Percentiles rank a stretch among this genome's conserved stretches.
These are phyloP conservation scores for Cotesia glomerata DNA, from an alignment of 1,140 invertebrate species.

Conservation along the genomic window DNA sequence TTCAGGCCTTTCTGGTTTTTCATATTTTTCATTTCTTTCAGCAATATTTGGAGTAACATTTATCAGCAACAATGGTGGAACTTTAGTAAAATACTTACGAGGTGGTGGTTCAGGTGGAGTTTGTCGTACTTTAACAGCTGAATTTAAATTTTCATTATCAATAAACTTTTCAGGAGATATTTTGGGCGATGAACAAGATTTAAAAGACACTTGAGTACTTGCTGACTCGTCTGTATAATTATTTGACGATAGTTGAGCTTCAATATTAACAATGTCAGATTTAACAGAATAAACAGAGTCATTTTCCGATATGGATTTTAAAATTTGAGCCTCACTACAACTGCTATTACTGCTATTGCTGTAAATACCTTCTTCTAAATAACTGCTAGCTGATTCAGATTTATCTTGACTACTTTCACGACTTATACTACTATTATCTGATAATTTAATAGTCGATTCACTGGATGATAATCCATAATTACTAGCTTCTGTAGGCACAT, in stretches of 20 bases:
- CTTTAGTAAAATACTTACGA: constrained; percentile 56
- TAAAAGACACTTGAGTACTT: background rate
- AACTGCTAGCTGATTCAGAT: constrained; percentile 37
- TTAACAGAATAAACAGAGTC: constrained; percentile 22
- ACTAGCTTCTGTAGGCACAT: constrained; percentile 6
- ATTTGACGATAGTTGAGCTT: background rate
- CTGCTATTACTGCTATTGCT: constrained; percentile 34
- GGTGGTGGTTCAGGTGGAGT: constrained; percentile 63
- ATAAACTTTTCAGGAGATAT: background rate
- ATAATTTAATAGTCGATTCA: constrained; percentile 1
- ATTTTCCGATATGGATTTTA: background rate
- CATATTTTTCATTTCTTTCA: too few relatives aligned
- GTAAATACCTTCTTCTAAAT: constrained; percentile 35
- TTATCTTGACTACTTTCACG: constrained; percentile 36
- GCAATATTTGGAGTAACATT: too few relatives aligned
- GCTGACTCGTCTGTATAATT: background rate
- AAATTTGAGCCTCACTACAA: constrained; percentile 31
- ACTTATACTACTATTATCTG: constrained; percentile 25
- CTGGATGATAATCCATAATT: constrained; percentile 13
- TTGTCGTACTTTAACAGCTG: constrained; percentile 35
- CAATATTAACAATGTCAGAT: constrained; percentile 38
- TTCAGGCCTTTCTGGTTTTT: constrained; percentile 17
- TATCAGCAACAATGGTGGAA: constrained; percentile 14
- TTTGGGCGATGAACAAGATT: background rate
- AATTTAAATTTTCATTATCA: too few relatives aligned